Evolutionary conservation across 2,113 vertebrate genomes (phyloP).

Genomic region (Octodon degus): DNA sequence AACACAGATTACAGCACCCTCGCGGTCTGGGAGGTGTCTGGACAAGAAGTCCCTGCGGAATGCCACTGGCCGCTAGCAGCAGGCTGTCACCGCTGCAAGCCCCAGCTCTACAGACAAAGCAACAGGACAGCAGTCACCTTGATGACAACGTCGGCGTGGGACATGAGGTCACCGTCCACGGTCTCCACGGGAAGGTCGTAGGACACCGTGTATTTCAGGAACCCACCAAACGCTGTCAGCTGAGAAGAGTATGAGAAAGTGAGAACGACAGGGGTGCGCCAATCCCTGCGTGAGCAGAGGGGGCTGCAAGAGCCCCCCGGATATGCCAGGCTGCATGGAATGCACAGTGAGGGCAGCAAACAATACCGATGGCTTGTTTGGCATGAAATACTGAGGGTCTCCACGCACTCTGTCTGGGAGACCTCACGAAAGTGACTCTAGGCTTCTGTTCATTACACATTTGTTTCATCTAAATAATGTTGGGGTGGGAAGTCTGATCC

Average conservation of each 20-base stretch:
- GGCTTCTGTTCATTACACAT: background rate
- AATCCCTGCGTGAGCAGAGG: background rate
- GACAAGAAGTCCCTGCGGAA: background rate
- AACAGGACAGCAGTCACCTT: slow-evolving; percentile 84
- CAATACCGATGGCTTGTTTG: background rate
- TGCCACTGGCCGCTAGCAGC: accelerated
- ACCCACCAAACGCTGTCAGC: slow-evolving; percentile 90
- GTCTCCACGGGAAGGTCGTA: slow-evolving; percentile 88
- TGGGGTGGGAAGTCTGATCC: background rate
- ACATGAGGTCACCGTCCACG: slow-evolving; percentile 85
- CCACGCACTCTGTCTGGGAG: background rate
- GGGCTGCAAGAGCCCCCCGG: background rate
- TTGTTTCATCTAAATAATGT: background rate
- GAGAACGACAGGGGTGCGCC: accelerated
- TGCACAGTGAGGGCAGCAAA: background rate
- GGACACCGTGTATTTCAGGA: slow-evolving; percentile 89
- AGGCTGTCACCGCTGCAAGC: background rate
- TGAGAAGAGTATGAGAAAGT: slow-evolving; percentile 68
- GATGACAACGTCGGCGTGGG: slow-evolving; percentile 88
- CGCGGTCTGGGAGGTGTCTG: accelerated
- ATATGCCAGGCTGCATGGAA: background rate
- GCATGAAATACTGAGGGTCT: background rate
- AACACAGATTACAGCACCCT: background rate
- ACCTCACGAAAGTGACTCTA: background rate
- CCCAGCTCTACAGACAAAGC: background rate